phyloP scores from a whole-genome alignment of 1,140 invertebrate species.

The Drosophila tani region DNA sequence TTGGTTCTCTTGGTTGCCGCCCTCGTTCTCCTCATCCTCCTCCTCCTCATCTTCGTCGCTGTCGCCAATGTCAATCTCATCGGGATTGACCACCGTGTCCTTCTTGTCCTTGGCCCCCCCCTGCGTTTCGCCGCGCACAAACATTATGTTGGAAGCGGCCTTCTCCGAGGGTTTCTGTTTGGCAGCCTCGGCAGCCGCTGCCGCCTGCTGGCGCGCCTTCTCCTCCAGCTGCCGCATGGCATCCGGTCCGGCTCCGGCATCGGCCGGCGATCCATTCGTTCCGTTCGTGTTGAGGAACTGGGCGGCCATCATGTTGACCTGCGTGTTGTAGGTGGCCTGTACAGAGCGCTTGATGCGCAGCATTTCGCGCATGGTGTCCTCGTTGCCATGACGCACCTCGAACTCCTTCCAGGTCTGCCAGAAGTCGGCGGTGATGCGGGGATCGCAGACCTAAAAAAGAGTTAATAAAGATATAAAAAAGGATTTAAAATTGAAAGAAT shows the following conservation, averaged over 20 bases:
- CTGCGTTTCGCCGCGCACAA: conserved; percentile 94
- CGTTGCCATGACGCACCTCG: conserved; percentile 99
- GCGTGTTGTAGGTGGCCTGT: conserved; percentile 98
- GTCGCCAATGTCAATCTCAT: conserved; percentile 96
- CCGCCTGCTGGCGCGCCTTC: conserved; percentile 88
- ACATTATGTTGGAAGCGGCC: conserved; percentile 89
- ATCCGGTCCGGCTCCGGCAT: conserved; percentile 91
- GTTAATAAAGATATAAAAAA: neutral
- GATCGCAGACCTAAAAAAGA: conserved; percentile 94
- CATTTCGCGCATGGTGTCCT: conserved; percentile 99
- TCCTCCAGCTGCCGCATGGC: conserved; percentile 95
- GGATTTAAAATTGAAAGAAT: neutral
- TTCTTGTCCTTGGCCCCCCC: conserved; percentile 89
- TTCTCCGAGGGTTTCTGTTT: conserved; percentile 62
- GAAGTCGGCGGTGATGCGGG: conserved; percentile 96
- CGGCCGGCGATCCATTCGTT: conserved; percentile 88
- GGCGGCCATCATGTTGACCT: conserved; percentile 99
- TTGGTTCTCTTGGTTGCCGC: conserved; percentile 78
- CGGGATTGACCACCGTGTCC: conserved; percentile 92
- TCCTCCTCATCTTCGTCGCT: conserved; percentile 91
- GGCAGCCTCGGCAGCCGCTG: conserved; percentile 76
- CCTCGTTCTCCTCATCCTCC: conserved; percentile 88
- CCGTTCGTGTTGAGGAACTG: conserved; percentile 94
- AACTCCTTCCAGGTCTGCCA: conserved; percentile 99
- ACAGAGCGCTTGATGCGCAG: conserved; percentile 98